These are phyloP conservation scores for Rousettus leschenaultii DNA, from an alignment of 2,113 vertebrate genomes.

Conservation along the genomic window DNA sequence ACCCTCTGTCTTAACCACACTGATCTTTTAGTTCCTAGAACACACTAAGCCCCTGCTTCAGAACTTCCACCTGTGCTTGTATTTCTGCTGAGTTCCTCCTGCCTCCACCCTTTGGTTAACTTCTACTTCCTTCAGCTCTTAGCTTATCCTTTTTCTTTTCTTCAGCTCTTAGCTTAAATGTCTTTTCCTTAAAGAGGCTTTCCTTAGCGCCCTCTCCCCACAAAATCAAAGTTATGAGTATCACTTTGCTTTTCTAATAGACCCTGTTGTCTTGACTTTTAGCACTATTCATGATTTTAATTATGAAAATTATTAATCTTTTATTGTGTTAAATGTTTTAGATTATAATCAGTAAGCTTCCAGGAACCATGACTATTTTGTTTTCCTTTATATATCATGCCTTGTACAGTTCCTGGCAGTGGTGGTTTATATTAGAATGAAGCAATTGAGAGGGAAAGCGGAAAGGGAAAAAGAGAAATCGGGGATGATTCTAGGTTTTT, in stretches of 20 bases:
- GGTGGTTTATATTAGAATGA: neutral
- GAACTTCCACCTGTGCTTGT: neutral
- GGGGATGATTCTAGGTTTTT: neutral
- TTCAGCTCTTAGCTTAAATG: neutral
- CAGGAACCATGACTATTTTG: neutral
- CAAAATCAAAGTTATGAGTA: neutral
- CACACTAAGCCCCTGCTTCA: neutral
- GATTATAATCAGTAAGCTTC: neutral
- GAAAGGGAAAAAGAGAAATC: neutral
- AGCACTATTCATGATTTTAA: neutral
- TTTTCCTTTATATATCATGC: neutral
- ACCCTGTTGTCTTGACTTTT: neutral
- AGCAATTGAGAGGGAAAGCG: neutral
- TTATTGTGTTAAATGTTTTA: neutral
- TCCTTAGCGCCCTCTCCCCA: neutral
- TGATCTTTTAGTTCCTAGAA: neutral
- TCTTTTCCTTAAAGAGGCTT: neutral
- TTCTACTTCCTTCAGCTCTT: neutral
- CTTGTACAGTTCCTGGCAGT: neutral
- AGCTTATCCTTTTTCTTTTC: neutral
- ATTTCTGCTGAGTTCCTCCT: neutral
- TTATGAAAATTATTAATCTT: conserved; percentile 13
- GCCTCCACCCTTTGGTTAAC: neutral
- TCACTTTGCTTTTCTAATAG: neutral
- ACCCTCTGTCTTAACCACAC: neutral